Base-by-base conservation (phyloP, 2,888 invertebrate species). In the Stenotaenia linearis region DNA sequence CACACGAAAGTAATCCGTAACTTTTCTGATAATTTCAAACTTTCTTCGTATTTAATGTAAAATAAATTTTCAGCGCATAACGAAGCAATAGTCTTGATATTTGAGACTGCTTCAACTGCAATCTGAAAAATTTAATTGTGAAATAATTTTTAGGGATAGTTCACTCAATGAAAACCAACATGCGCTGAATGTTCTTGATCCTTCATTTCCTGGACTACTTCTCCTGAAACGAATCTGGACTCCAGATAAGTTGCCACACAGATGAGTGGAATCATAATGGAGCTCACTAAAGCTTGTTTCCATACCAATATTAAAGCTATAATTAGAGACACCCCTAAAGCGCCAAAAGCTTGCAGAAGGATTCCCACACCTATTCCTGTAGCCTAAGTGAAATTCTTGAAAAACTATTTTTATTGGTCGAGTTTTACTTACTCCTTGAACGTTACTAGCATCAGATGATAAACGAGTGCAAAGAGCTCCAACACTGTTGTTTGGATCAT, bases 91-190 rank as follows among this genome's bases (percentile, higher is more conserved):
- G 94, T 94, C 61, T 93, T 89, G 7, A 93, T 91, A 83, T 92
- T 93, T 6, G 90, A 88, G 74, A 93, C 92, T 0, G 92, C 92
- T 83, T 93, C 93, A 0, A 92, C 90, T 0, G 93, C 93, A 23
- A 92, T 90, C 77, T 88, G 82, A 32, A 83, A 56, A 45, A 7
- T 45, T 45, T 45, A 45, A 23, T 21, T n/a, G n/a, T n/a, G n/a
- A n/a, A n/a, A n/a, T n/a, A n/a, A n/a, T n/a, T n/a, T n/a, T n/a
- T n/a, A n/a, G n/a, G n/a, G n/a, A n/a, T n/a, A n/a, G n/a, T n/a
- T n/a, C n/a, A n/a, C n/a, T n/a, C n/a, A n/a, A n/a, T n/a, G n/a
- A 1, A 82, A 82, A 12, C 40, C 12, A 12, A 40, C 88, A 91
- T 91, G 91, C 0, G 91, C 91, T 0, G 92, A 91, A 40, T 86